Evolutionary conservation across 1,140 invertebrate genomes (phyloP).

Genomic region (Chironomus striatipennis): DNA sequence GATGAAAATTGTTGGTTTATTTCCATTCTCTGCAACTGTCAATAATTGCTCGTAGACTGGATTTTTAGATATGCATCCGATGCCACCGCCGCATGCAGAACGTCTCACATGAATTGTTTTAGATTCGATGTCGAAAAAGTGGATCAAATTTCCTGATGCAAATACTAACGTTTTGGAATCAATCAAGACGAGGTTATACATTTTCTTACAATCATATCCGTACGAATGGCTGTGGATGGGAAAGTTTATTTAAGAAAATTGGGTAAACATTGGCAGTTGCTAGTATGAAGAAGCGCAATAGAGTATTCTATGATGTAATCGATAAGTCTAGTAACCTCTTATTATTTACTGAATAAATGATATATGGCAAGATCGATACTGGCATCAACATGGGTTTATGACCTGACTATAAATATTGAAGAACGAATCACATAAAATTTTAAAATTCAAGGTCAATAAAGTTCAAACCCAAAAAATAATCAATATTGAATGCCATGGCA

Average conservation of each 20-base stretch:
- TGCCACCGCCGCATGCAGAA: constrained; percentile 61
- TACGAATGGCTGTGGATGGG: constrained; percentile 59
- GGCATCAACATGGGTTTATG: no score
- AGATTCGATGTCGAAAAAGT: constrained; percentile 61
- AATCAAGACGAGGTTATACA: constrained; percentile 67
- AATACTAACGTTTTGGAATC: constrained; percentile 65
- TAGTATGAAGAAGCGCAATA: no score
- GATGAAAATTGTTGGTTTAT: constrained; percentile 69
- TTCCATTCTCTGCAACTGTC: constrained; percentile 76
- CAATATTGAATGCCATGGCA: no score
- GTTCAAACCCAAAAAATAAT: no score
- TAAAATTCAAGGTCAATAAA: no score
- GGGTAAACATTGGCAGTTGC: no score
- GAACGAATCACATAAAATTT: no score
- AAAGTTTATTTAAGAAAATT: constrained; percentile 16
- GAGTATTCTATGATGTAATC: no score
- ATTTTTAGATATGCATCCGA: constrained; percentile 72
- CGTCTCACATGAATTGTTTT: constrained; percentile 57
- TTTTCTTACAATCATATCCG: constrained; percentile 75
- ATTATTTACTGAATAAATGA: not conserved
- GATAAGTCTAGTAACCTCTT: not conserved
- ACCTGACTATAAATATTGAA: no score
- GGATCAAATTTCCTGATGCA: constrained; percentile 69
- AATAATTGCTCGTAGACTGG: constrained; percentile 57
- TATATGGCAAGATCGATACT: no score